phyloP scores from a whole-genome alignment of 2,113 vertebrate species.

The Austrofundulus limnaeus region DNA sequence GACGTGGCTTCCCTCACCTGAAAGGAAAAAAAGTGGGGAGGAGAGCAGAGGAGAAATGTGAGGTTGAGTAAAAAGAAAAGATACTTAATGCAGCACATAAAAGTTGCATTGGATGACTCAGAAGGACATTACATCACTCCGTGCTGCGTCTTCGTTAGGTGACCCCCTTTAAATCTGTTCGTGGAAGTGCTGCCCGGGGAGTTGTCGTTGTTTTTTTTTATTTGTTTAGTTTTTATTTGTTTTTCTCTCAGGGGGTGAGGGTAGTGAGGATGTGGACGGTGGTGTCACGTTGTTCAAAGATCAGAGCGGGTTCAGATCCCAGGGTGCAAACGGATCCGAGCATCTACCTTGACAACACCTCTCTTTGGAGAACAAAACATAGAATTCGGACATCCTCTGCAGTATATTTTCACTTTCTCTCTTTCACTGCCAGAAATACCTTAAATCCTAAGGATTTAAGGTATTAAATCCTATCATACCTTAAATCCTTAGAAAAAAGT shows the following conservation, averaged over 20 bases:
- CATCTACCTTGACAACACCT: slow-evolving; percentile 47
- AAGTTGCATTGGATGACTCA: neutral
- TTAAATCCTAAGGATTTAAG: slow-evolving; percentile 12
- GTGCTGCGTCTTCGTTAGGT: neutral
- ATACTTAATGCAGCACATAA: slow-evolving; percentile 11
- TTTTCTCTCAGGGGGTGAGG: neutral
- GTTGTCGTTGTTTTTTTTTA: neutral
- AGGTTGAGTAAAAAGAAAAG: slow-evolving; percentile 2
- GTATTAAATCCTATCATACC: no score
- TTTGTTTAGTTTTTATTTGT: no score
- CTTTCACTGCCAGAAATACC: slow-evolving; percentile 28
- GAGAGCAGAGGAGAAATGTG: neutral
- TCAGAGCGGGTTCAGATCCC: slow-evolving; percentile 51
- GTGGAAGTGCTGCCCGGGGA: neutral
- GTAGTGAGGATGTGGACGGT: neutral
- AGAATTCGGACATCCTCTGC: slow-evolving; percentile 32
- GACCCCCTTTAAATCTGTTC: neutral
- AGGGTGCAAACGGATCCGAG: slow-evolving; percentile 31
- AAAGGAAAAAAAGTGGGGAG: slow-evolving; percentile 28
- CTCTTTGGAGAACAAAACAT: slow-evolving; percentile 28
- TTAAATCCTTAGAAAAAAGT: no score
- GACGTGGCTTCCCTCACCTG: slow-evolving; percentile 62
- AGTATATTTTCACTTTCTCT: slow-evolving; percentile 7
- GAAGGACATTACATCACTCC: neutral
- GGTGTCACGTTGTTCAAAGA: slow-evolving; percentile 21